Evolutionary conservation across 2,797 vertebrate genomes (phyloP), one percentile per base, ranked within the genome.

Genomic region (Gallinago stenura): DNA sequence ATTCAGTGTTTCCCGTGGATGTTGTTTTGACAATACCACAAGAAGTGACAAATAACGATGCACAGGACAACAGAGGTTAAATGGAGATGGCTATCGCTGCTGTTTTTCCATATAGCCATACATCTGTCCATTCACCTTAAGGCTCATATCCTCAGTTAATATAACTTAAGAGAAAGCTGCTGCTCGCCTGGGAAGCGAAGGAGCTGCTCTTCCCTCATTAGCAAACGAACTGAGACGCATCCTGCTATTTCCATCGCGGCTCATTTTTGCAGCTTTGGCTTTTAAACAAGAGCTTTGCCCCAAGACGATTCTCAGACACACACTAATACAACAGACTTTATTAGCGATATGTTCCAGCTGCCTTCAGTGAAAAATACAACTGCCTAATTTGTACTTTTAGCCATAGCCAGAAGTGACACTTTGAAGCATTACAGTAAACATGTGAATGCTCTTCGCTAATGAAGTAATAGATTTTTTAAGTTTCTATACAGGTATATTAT

Each of bases 401-500:
- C n/a, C 68, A 56, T 8, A 81, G 84, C 57, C 43, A 53, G n/a
- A 82, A 89, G 68, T 37, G 72, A 70, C 43, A 64, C 22, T 19
- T 53, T 46, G 71, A 90, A 92, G 43, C 72, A 71, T 24, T 78
- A 28, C 68, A 83, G 61, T 88, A 96, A 94, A 91, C 28, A 39
- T 3, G 53, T 26, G 41, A 68, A 15, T 43, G 61, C 37, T 82
- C 61, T 58, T 91, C 57, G 30, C n/a, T 88, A 61, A 93, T n/a
- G 24, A 94, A 80, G 37, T 39, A 92, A 78, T 14, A 81, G 76
- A 69, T 78, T 93, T 95, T 95, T 81, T 24, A 69, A 92, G 28
- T 68, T 78, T 89, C 79, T 69, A 20, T 83, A 39, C 79, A 94
- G 87, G 84, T 95, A 51, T 85, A 86, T 89, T 85, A 90, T 83